Evolutionary conservation across 2,888 invertebrate genomes (phyloP), one percentile per base, ranked within the genome.

Genomic region (Sthenelais limicola): DNA sequence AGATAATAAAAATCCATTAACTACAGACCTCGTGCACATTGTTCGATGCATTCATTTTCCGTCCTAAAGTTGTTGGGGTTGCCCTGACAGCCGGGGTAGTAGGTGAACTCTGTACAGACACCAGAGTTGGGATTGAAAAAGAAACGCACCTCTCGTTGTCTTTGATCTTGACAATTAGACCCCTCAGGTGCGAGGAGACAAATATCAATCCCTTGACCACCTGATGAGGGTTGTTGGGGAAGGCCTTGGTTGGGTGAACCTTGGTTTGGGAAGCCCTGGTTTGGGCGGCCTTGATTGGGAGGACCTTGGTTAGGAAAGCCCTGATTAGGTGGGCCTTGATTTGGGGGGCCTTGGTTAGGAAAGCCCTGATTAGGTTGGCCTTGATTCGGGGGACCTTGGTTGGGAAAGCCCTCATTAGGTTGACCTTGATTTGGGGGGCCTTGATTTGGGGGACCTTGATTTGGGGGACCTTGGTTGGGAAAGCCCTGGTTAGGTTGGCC

Each of bases 161-260:
- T n/a, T n/a, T n/a, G n/a, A 18, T 80, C 80, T n/a, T 75, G 54
- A 73, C 86, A 83, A 49, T 77, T 76, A 0, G 82, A 82, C 0
- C 73, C n/a, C n/a, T 80, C 82, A 58, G 73, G 75, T 32, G 93
- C 93, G 81, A 93, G 87, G 43, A 89, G 89, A 85, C 94, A 94
- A 30, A 67, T 21, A 26, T 67, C 67, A 15, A 43, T 15, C 9
- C 15, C 52, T 1, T 21, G 38, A 3, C 32, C 56, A n/a, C n/a
- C n/a, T n/a, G n/a, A n/a, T n/a, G n/a, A n/a, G n/a, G n/a, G n/a
- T 21, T 38, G 62, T 4, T 4, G 30, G 30, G 5, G 4, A n/a
- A 1, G 56, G 3, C 56, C 56, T 43, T 62, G 62, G n/a, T 51
- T 51, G 9, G 51, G 51, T n/a, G n/a, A n/a, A n/a, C n/a, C n/a